Percentiles rank a stretch among this genome's conserved stretches.
Evolutionary conservation across 1,140 invertebrate genomes (phyloP).

Genomic region (Drosophila burlai): DNA sequence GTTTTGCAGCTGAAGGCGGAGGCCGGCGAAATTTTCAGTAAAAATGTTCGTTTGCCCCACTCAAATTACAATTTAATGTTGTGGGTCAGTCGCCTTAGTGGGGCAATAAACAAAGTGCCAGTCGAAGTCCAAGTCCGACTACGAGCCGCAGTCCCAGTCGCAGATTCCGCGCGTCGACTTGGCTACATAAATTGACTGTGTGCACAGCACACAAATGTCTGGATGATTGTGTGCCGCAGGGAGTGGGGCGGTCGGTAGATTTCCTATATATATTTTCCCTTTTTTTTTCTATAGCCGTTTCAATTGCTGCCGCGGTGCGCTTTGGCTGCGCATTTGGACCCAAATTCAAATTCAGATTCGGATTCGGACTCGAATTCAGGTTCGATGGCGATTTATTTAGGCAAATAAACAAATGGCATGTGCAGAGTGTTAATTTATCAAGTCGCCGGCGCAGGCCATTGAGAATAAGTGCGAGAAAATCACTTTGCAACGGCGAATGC

Average conservation of each 20-base stretch:
- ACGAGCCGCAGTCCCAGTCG: conserved; percentile 24
- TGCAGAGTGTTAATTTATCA: conserved; percentile 82
- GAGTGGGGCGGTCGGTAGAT: conserved; percentile 21
- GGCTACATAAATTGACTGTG: conserved; percentile 69
- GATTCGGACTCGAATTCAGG: conserved; percentile 54
- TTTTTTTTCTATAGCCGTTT: conserved; percentile 37
- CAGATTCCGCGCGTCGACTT: conserved; percentile 37
- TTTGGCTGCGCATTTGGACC: conserved; percentile 58
- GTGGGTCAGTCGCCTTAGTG: conserved; percentile 80
- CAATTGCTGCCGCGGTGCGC: conserved; percentile 67
- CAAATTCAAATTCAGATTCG: conserved; percentile 55
- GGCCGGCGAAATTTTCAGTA: conserved; percentile 59
- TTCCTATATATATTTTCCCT: conserved; percentile 29
- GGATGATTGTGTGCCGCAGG: conserved; percentile 64
- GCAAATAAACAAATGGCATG: conserved; percentile 82
- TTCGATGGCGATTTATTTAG: conserved; percentile 74
- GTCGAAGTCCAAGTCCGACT: conserved; percentile 42
- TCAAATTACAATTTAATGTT: conserved; percentile 84
- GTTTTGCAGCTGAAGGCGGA: conserved; percentile 4
- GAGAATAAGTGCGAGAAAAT: conserved; percentile 79
- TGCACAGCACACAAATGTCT: conserved; percentile 63
- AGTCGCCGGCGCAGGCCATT: conserved; percentile 58
- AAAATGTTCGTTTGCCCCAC: conserved; percentile 78
- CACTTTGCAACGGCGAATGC: conserved; percentile 66
- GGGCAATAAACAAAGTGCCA: conserved; percentile 74